These are phyloP conservation scores for Catharus minimus DNA, from an alignment of 2,113 vertebrate species.

Conservation along the genomic window DNA sequence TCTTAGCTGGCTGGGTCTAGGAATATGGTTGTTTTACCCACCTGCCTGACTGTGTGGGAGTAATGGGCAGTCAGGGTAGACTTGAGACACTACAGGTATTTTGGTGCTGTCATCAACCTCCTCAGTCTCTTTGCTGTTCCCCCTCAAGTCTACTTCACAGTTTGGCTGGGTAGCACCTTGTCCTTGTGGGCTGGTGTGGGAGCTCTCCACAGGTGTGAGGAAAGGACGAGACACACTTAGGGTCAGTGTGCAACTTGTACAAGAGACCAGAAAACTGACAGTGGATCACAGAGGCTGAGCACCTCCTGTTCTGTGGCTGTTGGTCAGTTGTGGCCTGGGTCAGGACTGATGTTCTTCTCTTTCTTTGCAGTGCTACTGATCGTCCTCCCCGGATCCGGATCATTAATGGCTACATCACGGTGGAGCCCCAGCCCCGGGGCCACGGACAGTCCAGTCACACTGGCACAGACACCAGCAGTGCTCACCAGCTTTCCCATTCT, in stretches of 20 bases:
- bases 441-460: constrained; percentile 28
- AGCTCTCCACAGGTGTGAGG: neutral
- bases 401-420: constrained; percentile 80
- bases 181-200: accelerated
- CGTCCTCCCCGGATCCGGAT: constrained; percentile 76
- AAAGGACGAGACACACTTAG: neutral
- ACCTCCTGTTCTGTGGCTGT: neutral
- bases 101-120: neutral
- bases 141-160: neutral
- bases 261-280: neutral
- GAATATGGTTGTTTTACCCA: neutral
- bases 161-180: accelerated
- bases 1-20: neutral
- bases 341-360: neutral
- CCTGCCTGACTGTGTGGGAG: neutral
- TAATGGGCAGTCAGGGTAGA: neutral
- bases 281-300: neutral
- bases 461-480: neutral
- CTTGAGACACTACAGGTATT: neutral
- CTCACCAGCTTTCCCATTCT: neutral
- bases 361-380: constrained; percentile 70
- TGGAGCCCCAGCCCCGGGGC: constrained; percentile 61
- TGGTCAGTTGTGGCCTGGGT: neutral
- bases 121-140: neutral
- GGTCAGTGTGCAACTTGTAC: neutral